These are phyloP conservation scores for Periplaneta americana DNA, from an alignment of 1,140 invertebrate genomes.

Conservation along the genomic window DNA sequence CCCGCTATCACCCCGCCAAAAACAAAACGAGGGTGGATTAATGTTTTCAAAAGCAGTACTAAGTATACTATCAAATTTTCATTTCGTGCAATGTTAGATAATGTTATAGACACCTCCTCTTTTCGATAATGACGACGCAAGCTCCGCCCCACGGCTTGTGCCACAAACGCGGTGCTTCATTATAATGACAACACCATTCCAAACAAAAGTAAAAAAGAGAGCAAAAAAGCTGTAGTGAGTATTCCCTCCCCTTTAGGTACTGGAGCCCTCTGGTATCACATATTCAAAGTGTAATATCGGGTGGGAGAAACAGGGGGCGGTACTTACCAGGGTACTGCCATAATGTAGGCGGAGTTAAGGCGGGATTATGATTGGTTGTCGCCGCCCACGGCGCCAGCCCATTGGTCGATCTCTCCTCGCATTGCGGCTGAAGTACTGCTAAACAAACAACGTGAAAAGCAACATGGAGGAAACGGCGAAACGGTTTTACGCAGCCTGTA, in stretches of 20 bases:
- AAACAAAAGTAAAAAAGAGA: not conserved
- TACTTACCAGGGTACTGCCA: conserved; percentile 21
- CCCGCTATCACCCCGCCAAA: no score
- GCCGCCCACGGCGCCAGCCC: conserved; percentile 24
- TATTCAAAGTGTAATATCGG: not conserved
- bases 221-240: not conserved
- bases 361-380: conserved; percentile 16
- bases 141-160: not conserved
- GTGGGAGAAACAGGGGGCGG: not conserved
- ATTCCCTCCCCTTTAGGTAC: not conserved
- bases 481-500: not conserved
- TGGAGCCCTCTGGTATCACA: no score
- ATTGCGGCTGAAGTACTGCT: conserved; percentile 17
- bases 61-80: not conserved
- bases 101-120: not conserved
- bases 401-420: conserved; percentile 23
- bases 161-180: not conserved
- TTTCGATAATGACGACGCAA: not conserved
- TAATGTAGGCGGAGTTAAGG: conserved; percentile 19
- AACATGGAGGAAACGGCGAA: not conserved
- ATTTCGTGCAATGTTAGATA: not conserved
- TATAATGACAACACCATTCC: not conserved
- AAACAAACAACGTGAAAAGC: conserved; percentile 1
- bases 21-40: not conserved
- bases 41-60: not conserved